Conservation (phyloP, 2,113 vertebrate genomes). For the Plecotus auritus region DNA sequence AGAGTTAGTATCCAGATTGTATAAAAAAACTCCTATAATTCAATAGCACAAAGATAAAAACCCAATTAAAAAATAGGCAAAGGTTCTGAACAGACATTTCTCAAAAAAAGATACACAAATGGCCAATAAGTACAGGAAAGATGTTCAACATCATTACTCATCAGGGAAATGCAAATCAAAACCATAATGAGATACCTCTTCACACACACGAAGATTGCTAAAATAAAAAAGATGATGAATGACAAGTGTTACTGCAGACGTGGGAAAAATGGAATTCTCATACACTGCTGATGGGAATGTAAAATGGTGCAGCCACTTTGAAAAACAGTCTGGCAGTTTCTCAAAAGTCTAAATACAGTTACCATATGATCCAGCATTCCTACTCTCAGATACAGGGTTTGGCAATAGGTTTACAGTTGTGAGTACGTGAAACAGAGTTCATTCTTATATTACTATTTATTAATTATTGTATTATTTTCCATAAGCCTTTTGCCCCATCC, state of each 20-base stretch:
- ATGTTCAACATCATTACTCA: neutral
- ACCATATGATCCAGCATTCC: neutral
- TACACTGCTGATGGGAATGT: neutral
- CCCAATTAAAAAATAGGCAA: neutral
- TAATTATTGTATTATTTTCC: neutral
- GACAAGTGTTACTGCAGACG: neutral
- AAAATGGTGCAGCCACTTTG: neutral
- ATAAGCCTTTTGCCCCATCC: neutral
- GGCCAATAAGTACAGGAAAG: neutral
- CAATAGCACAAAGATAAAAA: neutral
- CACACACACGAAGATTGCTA: neutral
- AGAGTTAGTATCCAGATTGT: neutral
- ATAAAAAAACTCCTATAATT: neutral
- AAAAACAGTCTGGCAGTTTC: neutral
- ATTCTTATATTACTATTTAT: neutral
- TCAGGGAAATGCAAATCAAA: conserved; percentile 13
- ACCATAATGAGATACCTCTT: neutral
- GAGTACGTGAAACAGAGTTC: neutral
- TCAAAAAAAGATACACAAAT: neutral
- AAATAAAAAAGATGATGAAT: neutral
- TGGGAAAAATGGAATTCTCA: neutral
- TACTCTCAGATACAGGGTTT: neutral
- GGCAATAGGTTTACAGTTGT: neutral
- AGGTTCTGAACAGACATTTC: neutral
- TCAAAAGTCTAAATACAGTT: neutral